phyloP scores from a whole-genome alignment of 2,113 vertebrate genomes.

The Crotalus tigris region DNA sequence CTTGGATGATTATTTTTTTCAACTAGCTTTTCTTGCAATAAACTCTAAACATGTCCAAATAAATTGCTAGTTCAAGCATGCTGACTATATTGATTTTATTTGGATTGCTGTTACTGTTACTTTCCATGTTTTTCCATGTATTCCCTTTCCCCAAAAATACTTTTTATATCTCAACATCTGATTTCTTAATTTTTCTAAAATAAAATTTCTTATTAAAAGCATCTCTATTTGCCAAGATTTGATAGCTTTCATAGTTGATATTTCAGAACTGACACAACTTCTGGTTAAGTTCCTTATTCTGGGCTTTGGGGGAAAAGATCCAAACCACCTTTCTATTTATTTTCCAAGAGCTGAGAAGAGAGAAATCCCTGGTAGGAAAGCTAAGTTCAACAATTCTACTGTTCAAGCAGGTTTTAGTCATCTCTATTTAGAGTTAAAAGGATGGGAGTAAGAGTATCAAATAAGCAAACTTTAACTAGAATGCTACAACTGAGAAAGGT shows the following conservation, averaged over 20 bases:
- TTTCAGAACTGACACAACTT: not conserved
- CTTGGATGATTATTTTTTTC: not conserved
- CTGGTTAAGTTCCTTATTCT: not conserved
- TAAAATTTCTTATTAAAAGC: not conserved
- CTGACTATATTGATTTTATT: not conserved
- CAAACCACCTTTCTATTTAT: not conserved
- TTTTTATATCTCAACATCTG: not conserved
- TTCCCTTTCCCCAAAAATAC: not conserved
- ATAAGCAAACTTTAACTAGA: not conserved
- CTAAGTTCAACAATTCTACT: not conserved
- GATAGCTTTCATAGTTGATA: not conserved
- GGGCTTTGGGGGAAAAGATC: not conserved
- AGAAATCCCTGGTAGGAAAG: not conserved
- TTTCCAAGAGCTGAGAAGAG: not conserved
- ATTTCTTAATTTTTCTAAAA: not conserved
- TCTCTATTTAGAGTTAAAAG: not conserved
- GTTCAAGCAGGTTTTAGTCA: not conserved
- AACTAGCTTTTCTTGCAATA: not conserved
- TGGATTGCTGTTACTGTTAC: not conserved
- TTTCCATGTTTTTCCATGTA: not conserved
- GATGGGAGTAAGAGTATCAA: not conserved
- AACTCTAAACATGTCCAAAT: not conserved
- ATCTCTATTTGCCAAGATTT: not conserved
- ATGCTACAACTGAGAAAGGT: not conserved
- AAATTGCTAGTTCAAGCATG: not conserved